A percentile compares a stretch with the other conserved stretches of the same genome.
Evolutionary conservation across 1,140 invertebrate genomes (phyloP).

Genomic region (Platorchestia sp.): DNA sequence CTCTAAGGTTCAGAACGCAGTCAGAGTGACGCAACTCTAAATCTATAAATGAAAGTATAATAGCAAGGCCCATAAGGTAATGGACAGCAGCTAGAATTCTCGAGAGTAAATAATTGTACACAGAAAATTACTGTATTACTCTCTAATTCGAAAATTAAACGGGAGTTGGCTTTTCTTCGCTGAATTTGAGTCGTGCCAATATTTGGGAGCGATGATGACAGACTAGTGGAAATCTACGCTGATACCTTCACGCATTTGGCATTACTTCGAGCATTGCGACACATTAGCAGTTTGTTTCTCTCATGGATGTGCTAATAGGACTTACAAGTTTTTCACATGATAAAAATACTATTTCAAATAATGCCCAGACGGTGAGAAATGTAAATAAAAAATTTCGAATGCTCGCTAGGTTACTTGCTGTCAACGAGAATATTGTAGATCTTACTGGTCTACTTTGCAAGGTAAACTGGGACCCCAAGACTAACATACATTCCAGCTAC

Average conservation of each 20-base stretch:
- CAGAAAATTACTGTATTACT: too few species aligned
- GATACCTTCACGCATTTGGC: not conserved
- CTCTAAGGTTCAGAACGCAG: too few species aligned
- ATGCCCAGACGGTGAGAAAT: not conserved
- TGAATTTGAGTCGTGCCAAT: not conserved
- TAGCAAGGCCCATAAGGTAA: too few species aligned
- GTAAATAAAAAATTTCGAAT: not conserved
- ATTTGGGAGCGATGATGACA: not conserved
- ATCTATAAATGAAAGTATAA: too few species aligned
- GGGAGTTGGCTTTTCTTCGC: not conserved
- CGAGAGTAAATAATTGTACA: too few species aligned
- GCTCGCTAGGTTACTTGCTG: not conserved
- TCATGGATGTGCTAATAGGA: not conserved
- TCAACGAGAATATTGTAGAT: not conserved
- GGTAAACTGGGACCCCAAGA: not conserved
- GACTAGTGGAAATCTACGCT: not conserved
- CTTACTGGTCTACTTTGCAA: not conserved
- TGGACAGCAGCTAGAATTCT: too few species aligned
- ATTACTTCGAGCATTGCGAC: not conserved
- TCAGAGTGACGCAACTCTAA: too few species aligned
- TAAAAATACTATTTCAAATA: not conserved
- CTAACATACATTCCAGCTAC: not conserved
- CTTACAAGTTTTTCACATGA: not conserved
- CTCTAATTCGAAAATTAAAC: not conserved
- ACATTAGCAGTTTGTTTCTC: not conserved